Conservation (phyloP, 2,797 vertebrate species). For the Gastrophryne carolinensis region DNA sequence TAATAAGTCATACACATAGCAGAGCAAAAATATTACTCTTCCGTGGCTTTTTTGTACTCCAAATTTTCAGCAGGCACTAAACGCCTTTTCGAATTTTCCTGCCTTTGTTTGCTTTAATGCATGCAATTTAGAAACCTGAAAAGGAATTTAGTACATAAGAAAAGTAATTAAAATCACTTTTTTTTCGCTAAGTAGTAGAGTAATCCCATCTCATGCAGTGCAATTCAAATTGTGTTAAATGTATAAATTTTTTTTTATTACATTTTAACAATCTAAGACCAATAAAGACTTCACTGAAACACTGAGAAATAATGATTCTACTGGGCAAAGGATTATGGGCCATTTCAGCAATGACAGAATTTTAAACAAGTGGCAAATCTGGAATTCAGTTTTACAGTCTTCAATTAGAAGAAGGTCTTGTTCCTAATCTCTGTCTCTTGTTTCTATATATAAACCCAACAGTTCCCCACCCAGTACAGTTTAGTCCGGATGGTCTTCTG, state of each 20-base stretch:
- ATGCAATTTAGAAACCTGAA: too few relatives aligned
- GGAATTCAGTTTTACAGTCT: neutral
- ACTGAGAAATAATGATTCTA: neutral
- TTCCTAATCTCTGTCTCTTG: conserved; percentile 3
- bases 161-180: neutral
- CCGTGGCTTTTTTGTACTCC: too few relatives aligned
- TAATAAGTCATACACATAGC: too few relatives aligned
- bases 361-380: too few relatives aligned
- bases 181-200: neutral
- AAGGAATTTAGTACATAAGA: too few relatives aligned
- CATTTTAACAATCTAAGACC: neutral
- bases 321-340: neutral
- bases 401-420: conserved; percentile 11
- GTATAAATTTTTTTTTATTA: neutral
- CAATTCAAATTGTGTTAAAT: neutral
- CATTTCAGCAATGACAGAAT: neutral
- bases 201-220: neutral
- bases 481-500: too few relatives aligned
- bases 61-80: too few relatives aligned
- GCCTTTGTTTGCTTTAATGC: too few relatives aligned
- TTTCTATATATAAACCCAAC: conserved; percentile 3
- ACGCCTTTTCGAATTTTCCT: too few relatives aligned
- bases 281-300: neutral
- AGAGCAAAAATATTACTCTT: too few relatives aligned
- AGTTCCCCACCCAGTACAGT: too few relatives aligned